phyloP scores from a whole-genome alignment of 2,888 invertebrate species.

The Drosophila vallismaia region DNA sequence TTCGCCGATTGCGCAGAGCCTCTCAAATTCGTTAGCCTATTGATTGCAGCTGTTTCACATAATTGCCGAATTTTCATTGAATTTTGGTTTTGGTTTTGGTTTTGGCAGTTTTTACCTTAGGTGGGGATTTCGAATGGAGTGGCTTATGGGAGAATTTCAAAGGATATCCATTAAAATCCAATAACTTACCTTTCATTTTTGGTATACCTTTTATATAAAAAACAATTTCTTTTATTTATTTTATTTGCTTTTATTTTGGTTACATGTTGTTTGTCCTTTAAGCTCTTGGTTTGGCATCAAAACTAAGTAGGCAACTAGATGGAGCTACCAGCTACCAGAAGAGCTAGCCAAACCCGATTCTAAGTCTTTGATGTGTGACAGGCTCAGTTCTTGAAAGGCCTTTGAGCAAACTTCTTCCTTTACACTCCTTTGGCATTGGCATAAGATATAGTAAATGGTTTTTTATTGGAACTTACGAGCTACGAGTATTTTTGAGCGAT shows the following conservation, averaged over 20 bases:
- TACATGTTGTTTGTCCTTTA: slow-evolving; percentile 10
- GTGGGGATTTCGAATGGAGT: not conserved
- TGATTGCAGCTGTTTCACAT: slow-evolving; percentile 10
- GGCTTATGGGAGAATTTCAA: not conserved
- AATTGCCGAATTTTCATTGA: slow-evolving; percentile 12
- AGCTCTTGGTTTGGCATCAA: slow-evolving; percentile 45
- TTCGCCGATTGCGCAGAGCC: slow-evolving; percentile 42
- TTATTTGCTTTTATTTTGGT: not conserved
- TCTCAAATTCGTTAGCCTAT: slow-evolving; percentile 26
- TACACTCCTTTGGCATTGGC: slow-evolving; percentile 66
- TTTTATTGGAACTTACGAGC: slow-evolving; percentile 24
- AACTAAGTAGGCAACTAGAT: slow-evolving; percentile 34
- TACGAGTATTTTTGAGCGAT: slow-evolving; percentile 60
- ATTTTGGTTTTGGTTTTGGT: slow-evolving; percentile 5
- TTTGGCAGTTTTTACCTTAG: slow-evolving; percentile 9
- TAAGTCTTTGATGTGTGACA: slow-evolving; percentile 67
- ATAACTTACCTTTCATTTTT: not conserved
- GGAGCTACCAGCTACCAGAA: not conserved
- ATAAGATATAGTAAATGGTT: slow-evolving; percentile 54
- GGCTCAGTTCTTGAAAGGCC: slow-evolving; percentile 51
- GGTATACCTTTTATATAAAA: too few relatives aligned
- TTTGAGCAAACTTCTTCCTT: slow-evolving; percentile 16
- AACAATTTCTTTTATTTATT: not conserved
- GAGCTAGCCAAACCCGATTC: slow-evolving; percentile 28
- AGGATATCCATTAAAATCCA: too few relatives aligned